A percentile compares a stretch with the other conserved stretches of the same genome.
Evolutionary conservation across 92 coral and sea anemone species (phyloP).

Genomic region (Palythoa grandiflora): DNA sequence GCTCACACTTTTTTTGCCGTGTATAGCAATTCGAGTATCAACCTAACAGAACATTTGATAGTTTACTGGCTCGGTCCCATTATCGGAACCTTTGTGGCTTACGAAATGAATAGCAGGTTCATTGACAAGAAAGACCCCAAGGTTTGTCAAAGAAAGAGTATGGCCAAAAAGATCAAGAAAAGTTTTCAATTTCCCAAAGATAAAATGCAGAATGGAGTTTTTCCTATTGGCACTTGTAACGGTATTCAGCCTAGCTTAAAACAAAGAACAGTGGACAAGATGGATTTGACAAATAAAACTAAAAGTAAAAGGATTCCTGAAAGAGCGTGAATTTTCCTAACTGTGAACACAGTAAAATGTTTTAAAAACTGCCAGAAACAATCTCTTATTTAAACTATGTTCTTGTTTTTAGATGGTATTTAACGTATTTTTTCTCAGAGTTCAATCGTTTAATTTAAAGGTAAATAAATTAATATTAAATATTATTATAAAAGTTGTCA

Average conservation of each 20-base stretch:
- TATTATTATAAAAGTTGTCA: too few relatives aligned
- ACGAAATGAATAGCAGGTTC: constrained; percentile 58
- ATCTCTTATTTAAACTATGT: too few relatives aligned
- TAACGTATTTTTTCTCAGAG: too few relatives aligned
- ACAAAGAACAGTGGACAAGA: background rate
- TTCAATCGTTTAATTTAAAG: too few relatives aligned
- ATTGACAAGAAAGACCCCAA: constrained; percentile 47
- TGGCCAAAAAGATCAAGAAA: constrained; percentile 65
- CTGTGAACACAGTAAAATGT: background rate
- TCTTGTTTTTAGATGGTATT: too few relatives aligned
- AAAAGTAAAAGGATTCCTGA: background rate
- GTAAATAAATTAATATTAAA: too few relatives aligned
- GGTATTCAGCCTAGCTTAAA: background rate
- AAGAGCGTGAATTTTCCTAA: constrained; percentile 5
- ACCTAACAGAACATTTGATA: constrained; percentile 75
- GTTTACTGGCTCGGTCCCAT: constrained; percentile 94
- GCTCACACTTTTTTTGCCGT: constrained; percentile 81
- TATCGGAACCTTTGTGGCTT: constrained; percentile 77
- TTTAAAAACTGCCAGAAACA: too few relatives aligned
- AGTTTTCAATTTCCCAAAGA: constrained; percentile 25
- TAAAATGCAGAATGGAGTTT: constrained; percentile 28
- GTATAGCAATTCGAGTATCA: constrained; percentile 64
- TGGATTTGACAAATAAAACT: background rate
- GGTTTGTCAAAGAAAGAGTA: constrained; percentile 37
- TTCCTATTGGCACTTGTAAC: background rate